Conservation (phyloP, 2,888 invertebrate species). For the Sinodicranocentrus sp. region DNA sequence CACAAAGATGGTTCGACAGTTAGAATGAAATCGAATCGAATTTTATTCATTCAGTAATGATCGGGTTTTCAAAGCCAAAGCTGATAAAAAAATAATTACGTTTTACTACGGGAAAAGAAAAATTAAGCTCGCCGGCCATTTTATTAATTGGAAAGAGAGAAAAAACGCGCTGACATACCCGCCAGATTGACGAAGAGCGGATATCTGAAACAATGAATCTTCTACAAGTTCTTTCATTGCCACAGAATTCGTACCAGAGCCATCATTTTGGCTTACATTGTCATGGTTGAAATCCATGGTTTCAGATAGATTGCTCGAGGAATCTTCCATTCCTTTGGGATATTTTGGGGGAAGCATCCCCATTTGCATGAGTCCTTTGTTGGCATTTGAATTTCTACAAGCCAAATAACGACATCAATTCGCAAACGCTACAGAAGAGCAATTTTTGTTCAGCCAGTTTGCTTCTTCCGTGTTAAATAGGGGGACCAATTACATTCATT, state of each 20-base stretch:
- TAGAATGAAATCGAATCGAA: too few species aligned
- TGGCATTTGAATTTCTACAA: constrained; percentile 28
- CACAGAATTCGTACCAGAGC: constrained; percentile 26
- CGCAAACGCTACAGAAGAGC: too few species aligned
- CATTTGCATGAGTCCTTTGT: constrained; percentile 77
- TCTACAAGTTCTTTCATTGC: constrained; percentile 61
- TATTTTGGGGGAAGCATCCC: constrained; percentile 78
- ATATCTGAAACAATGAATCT: constrained; percentile 71
- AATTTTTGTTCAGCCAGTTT: too few species aligned
- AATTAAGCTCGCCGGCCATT: not conserved
- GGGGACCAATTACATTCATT: too few species aligned
- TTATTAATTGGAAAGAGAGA: not conserved
- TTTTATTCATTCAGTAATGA: too few species aligned
- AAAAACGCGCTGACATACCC: constrained; percentile 45
- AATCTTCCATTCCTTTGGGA: constrained; percentile 69
- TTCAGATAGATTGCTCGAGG: constrained; percentile 33
- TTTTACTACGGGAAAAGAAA: too few species aligned
- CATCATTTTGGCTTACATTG: constrained; percentile 40
- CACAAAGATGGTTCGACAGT: too few species aligned
- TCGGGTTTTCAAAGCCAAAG: too few species aligned
- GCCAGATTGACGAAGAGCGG: constrained; percentile 70
- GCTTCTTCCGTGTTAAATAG: too few species aligned
- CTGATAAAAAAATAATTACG: constrained; percentile 1
- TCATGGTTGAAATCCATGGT: constrained; percentile 25
- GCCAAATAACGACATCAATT: too few species aligned